Base-by-base conservation (phyloP, 2,797 vertebrate genomes). In the Catharus ustulatus region DNA sequence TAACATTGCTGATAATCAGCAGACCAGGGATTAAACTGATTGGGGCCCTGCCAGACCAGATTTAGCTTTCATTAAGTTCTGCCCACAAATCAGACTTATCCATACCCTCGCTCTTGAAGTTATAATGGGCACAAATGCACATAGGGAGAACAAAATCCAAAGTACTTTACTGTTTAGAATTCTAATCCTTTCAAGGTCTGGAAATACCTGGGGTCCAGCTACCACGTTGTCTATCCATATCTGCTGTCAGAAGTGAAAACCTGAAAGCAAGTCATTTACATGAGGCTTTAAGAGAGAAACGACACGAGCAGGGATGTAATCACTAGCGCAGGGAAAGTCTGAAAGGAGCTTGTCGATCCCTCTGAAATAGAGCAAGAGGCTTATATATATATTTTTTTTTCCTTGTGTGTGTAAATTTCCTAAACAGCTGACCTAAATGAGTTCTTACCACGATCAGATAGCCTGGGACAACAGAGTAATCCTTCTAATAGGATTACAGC, bases 401-500 rank as follows among this genome's bases (percentile, higher is more conserved):
- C 48, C 32, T 66, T 94, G 66, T 97, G 93, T 97, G 95, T 97
- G 75, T 96, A 96, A 80, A 96, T 97, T 97, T 97, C 93, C 95
- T 95, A 89, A 97, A 97, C 96, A 95, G 88, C 87, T 97, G 97
- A 95, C 97, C 97, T 97, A 97, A 97, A 97, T 94, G 94, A 97
- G 95, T 95, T 97, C 96, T 95, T 97, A 97, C 95, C 86, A 95
- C 22, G 32, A 97, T 97, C 98, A 97, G 97, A 97, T 97, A 97
- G 87, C 81, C 66, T 84, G 94, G 95, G 97, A 98, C 97, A 97
- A 97, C 94, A 96, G 90, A 95, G 90, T 98, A 98, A 98, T 97
- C 97, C 96, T 79, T 95, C 93, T 97, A 98, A 98, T 97, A 97
- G 97, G 97, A 97, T 98, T 98, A 97, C n/a, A 90, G 96, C 43